Evolutionary conservation across 2,888 invertebrate genomes (phyloP).

Genomic region (Neocrepidodera transversa): DNA sequence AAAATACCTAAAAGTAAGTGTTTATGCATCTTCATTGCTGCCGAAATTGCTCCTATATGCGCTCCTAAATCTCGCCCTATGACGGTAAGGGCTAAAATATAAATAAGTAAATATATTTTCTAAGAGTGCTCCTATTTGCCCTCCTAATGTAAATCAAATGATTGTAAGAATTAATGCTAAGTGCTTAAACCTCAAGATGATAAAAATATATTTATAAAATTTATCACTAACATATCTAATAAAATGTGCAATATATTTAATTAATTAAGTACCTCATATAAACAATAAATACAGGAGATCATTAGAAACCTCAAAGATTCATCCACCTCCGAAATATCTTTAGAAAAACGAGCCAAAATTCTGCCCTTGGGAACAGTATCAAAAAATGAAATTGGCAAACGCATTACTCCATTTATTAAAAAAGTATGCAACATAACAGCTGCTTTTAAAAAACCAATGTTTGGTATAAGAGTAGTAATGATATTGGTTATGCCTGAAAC

Average conservation of each 20-base stretch:
- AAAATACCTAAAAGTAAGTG: conserved; percentile 68
- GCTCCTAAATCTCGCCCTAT: conserved; percentile 60
- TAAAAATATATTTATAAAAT: too few relatives aligned
- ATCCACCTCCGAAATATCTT: conserved; percentile 76
- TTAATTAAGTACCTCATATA: conserved; percentile 74
- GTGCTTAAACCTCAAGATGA: too few relatives aligned
- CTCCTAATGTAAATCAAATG: too few relatives aligned
- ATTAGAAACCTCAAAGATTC: conserved; percentile 65
- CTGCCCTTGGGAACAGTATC: conserved; percentile 81
- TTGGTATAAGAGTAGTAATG: conserved; percentile 61
- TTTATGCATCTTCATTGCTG: conserved; percentile 68
- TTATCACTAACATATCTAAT: too few relatives aligned
- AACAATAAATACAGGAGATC: conserved; percentile 59
- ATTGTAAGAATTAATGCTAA: too few relatives aligned
- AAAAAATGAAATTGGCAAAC: conserved; percentile 73
- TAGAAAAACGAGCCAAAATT: conserved; percentile 76
- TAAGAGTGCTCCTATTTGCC: too few relatives aligned
- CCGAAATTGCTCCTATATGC: conserved; percentile 67
- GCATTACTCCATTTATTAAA: conserved; percentile 69
- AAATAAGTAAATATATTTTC: not conserved
- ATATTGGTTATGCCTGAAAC: conserved; percentile 64
- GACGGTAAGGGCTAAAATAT: conserved; percentile 60
- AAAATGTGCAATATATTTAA: too few relatives aligned
- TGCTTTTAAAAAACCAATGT: conserved; percentile 69
- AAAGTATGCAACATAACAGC: conserved; percentile 67